Conservation (phyloP, 2,797 vertebrate species). For the Gymnoscopelus braueri region DNA sequence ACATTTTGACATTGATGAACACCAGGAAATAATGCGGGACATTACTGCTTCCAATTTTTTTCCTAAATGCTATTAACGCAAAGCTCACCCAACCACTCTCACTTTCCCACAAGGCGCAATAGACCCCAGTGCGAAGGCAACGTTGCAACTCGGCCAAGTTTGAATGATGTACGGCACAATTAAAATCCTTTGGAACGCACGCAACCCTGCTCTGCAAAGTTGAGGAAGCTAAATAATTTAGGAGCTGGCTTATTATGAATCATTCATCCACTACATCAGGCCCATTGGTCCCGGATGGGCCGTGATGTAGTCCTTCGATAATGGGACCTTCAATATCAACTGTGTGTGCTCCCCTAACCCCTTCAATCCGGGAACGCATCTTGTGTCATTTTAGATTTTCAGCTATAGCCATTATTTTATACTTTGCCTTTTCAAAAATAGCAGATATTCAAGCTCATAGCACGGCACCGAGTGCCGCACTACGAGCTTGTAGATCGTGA, state of each 20-base stretch:
- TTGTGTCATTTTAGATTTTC: no score
- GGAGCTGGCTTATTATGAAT: constrained; percentile 12
- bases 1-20: no score
- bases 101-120: neutral
- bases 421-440: no score
- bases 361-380: no score
- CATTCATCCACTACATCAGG: constrained; percentile 19
- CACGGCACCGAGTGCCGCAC: no score
- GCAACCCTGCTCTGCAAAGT: constrained; percentile 8
- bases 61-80: neutral
- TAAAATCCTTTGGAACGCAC: constrained; percentile 6
- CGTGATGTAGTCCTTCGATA: neutral
- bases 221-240: constrained; percentile 28
- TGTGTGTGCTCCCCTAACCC: neutral
- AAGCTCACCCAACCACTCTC: neutral
- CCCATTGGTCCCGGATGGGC: neutral
- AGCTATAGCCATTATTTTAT: no score
- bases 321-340: constrained; percentile 18
- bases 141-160: neutral
- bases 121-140: neutral
- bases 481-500: no score
- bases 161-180: constrained; percentile 17
- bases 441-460: no score
- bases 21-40: no score
- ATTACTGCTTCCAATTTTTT: neutral